phyloP scores from a whole-genome alignment of 2,113 vertebrate species.

The Syrrhaptes paradoxus region DNA sequence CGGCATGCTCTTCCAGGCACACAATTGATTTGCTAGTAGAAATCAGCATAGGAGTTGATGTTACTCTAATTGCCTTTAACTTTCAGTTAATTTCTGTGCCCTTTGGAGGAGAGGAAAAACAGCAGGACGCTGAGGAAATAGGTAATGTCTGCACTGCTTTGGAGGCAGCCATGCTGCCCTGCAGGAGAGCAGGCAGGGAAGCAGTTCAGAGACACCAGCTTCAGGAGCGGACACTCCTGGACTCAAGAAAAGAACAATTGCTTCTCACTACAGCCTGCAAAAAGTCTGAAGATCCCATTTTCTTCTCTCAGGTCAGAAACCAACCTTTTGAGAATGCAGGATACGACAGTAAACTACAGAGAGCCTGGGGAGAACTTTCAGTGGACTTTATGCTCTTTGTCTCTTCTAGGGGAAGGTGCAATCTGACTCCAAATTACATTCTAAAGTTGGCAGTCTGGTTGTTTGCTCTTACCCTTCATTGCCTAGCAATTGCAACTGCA shows the following conservation, averaged over 20 bases:
- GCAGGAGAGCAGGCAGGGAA: background rate
- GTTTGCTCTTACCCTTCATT: background rate
- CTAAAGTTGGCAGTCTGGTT: background rate
- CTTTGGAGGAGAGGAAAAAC: background rate
- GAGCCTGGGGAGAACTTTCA: background rate
- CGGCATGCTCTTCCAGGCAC: background rate
- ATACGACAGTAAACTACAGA: background rate
- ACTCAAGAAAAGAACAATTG: background rate
- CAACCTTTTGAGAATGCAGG: background rate
- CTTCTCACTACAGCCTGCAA: background rate
- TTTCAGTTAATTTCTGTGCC: conserved; percentile 32
- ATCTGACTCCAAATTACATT: background rate
- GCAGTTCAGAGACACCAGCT: background rate
- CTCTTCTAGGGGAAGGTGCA: background rate
- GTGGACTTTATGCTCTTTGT: background rate
- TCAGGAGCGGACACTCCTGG: background rate
- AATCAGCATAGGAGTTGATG: conserved; percentile 4
- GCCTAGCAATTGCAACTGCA: conserved; percentile 10
- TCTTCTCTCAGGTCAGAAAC: background rate
- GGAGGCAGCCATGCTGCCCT: accelerated
- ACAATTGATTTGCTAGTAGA: conserved; percentile 9
- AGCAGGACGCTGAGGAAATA: background rate
- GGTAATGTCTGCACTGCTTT: background rate
- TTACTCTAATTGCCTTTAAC: conserved; percentile 32
- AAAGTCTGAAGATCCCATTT: background rate